Evolutionary conservation across 1,140 invertebrate genomes (phyloP), one percentile per base, ranked within the genome.

Genomic region (Solenopsis fugax): DNA sequence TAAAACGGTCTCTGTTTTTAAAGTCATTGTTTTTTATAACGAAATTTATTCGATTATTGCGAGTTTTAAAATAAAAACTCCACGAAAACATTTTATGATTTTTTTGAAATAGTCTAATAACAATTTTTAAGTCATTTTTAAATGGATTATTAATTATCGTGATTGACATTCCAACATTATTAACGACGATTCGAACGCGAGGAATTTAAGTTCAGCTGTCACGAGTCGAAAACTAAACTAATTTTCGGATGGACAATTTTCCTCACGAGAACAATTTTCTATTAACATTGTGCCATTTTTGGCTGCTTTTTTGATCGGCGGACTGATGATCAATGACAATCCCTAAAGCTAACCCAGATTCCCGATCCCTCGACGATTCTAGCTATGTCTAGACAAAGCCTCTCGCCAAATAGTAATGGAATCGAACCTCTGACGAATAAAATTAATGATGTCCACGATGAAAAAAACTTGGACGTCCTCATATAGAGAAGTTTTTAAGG

Each of bases 301-400:
- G 5, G 10, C 16, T 21, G 16, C 37, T 50, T 48, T 29, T 58
- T 64, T 64, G 45, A 71, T 71, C 50, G 21, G n/a, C 48, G 13
- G 34, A 65, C 21, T 12, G 9, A 34, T 71, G 16, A 71, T 71
- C 50, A 81, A 52, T 80, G 60, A 29, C 76, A 37, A 71, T 58
- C 65, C 34, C 48, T 71, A 71, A 81, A 71, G 50, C 37, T 69
- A 81, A 71, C 34, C 29, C 48, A 81, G 64, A 69, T 81, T 29
- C 34, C 29, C 41, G 29, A 65, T 52, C 24, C 13, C 76, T 81
- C 37, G 50, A 81, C 37, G 21, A 81, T 71, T 81, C 64, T 52
- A 67, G n/a, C 29, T 71, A 71, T 56, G 64, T 21, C 37, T 45
- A 71, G 18, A 37, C 34, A 7, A 71, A 24, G n/a, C 6, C 21